phyloP scores from a whole-genome alignment of 2,888 invertebrate genomes.

The Chymomyza amoena region DNA sequence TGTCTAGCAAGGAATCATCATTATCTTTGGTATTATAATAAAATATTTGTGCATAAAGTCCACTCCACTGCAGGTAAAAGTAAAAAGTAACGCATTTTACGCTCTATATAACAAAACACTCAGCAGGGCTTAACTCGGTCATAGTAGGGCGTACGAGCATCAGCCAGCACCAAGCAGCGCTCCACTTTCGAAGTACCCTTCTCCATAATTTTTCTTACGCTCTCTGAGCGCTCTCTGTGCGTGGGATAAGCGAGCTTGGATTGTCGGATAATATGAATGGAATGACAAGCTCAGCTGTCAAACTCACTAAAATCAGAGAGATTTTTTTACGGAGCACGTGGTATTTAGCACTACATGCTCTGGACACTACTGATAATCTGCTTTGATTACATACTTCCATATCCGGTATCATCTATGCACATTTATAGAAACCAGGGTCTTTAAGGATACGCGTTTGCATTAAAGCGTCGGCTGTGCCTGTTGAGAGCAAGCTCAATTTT shows the following conservation, averaged over 20 bases:
- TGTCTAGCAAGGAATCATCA: neutral
- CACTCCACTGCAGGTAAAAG: too few species aligned
- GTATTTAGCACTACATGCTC: too few species aligned
- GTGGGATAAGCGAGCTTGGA: neutral
- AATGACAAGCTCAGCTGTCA: constrained; percentile 35
- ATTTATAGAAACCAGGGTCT: neutral
- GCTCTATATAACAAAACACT: constrained; percentile 6
- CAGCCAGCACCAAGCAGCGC: constrained; percentile 28
- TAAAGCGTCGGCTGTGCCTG: constrained; percentile 39
- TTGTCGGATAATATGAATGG: constrained; percentile 53
- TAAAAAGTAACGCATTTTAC: neutral
- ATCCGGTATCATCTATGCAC: neutral
- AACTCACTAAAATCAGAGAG: neutral
- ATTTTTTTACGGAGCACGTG: neutral
- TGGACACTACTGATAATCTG: too few species aligned
- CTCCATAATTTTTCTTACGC: neutral
- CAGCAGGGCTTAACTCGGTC: neutral
- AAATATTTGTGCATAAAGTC: too few species aligned
- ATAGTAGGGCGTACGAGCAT: constrained; percentile 23
- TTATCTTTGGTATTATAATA: neutral
- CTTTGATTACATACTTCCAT: neutral
- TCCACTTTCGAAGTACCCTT: neutral
- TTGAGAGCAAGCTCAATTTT: neutral
- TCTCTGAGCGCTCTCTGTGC: neutral
- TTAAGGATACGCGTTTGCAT: constrained; percentile 50